Evolutionary conservation across 2,797 vertebrate genomes (phyloP).

Genomic region (Sebastes minor): DNA sequence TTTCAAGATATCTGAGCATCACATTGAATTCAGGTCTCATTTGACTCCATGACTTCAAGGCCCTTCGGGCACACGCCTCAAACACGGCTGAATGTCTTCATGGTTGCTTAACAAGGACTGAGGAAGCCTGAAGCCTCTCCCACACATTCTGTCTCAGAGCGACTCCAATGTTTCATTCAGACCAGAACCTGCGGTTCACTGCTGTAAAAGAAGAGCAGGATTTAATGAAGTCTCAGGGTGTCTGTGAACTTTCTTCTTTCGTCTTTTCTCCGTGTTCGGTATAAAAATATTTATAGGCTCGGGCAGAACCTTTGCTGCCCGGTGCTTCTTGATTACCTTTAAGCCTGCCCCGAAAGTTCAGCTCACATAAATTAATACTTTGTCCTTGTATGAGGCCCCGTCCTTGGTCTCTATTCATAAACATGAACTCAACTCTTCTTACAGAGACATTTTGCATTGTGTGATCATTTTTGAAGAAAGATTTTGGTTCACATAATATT

Average conservation of each 20-base stretch:
- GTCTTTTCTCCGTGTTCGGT: constrained; percentile 18
- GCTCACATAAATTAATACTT: constrained; percentile 23
- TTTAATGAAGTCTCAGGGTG: constrained; percentile 62
- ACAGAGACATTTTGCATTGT: not conserved
- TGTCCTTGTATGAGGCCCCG: constrained; percentile 11
- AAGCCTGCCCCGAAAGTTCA: constrained; percentile 3
- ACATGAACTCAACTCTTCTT: not conserved
- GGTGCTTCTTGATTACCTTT: constrained; percentile 12
- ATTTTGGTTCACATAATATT: not conserved
- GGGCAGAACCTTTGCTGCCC: constrained; percentile 37
- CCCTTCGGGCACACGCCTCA: constrained; percentile 9
- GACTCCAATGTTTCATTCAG: constrained; percentile 24
- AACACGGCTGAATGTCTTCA: constrained; percentile 5
- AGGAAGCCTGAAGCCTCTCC: not conserved
- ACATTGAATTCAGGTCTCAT: constrained; percentile 16
- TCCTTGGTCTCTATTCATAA: constrained; percentile 4
- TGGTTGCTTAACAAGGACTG: not conserved
- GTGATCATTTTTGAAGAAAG: not conserved
- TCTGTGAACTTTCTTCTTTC: constrained; percentile 47
- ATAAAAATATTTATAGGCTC: constrained; percentile 57
- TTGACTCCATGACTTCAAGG: constrained; percentile 8
- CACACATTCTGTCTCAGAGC: not conserved
- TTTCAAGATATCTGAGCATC: not conserved
- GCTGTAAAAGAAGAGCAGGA: constrained; percentile 13
- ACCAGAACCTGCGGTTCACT: constrained; percentile 8